Conservation (phyloP, 1,140 invertebrate genomes). For the Zeugodacus cucurbitae region DNA sequence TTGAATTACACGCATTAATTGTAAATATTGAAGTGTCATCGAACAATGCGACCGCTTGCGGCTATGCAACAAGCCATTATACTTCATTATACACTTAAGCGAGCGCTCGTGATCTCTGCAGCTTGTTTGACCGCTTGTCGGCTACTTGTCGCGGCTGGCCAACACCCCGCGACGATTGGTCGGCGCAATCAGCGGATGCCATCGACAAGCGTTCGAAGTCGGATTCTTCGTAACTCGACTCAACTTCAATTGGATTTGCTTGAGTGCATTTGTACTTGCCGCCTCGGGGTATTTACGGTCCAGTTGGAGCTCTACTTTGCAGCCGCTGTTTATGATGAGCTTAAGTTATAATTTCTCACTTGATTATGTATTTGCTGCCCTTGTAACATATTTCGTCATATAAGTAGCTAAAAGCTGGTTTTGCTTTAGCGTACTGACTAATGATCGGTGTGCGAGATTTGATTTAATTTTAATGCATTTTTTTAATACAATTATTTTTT, state of each 20-base stretch:
- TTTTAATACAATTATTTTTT: neutral
- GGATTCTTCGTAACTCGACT: neutral
- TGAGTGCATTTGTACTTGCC: constrained; percentile 1
- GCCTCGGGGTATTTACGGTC: neutral
- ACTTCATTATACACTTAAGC: neutral
- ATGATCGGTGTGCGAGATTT: neutral
- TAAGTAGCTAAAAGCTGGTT: neutral
- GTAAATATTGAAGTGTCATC: constrained; percentile 1
- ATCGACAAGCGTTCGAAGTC: constrained; percentile 1
- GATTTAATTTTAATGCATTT: neutral
- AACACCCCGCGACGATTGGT: neutral
- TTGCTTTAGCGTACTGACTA: neutral
- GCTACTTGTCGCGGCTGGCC: neutral
- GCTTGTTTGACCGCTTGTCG: constrained; percentile 14
- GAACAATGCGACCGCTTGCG: neutral
- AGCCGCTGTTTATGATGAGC: neutral
- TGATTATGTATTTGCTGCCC: neutral
- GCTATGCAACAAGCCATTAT: neutral
- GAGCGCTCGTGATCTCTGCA: neutral
- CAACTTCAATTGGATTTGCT: neutral
- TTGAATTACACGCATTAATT: neutral
- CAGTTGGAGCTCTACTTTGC: constrained; percentile 2
- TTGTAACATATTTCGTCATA: neutral
- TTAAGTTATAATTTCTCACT: constrained; percentile 25
- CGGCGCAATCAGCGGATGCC: neutral